phyloP scores from a whole-genome alignment of 1,140 invertebrate genomes.

The Ruditapes philippinarum region DNA sequence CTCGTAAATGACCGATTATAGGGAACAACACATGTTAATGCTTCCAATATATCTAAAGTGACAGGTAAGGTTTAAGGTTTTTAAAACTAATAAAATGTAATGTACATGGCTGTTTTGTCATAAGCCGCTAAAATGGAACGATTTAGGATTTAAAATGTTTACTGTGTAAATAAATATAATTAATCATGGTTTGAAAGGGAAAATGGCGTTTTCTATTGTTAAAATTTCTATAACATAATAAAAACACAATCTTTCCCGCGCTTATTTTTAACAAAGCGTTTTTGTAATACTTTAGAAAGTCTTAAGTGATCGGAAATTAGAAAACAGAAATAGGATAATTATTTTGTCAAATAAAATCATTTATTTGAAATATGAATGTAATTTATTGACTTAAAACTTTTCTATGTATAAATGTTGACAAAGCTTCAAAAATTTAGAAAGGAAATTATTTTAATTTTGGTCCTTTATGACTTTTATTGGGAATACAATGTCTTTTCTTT shows the following conservation, averaged over 20 bases:
- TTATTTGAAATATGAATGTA: not conserved
- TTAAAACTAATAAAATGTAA: too few relatives aligned
- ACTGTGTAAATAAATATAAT: conserved; percentile 13
- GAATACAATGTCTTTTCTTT: too few relatives aligned
- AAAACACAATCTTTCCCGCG: conserved; percentile 10
- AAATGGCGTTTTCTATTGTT: not conserved
- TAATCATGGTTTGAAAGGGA: not conserved
- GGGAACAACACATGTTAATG: too few relatives aligned
- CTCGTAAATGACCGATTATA: too few relatives aligned
- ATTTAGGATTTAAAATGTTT: conserved; percentile 5
- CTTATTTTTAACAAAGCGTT: conserved; percentile 1
- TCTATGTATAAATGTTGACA: too few relatives aligned
- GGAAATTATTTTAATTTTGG: too few relatives aligned
- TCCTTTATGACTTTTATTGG: too few relatives aligned
- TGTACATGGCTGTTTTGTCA: not conserved
- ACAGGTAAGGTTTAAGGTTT: too few relatives aligned
- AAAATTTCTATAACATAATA: not conserved
- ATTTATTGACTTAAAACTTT: not conserved
- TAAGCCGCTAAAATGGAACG: not conserved
- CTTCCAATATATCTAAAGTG: too few relatives aligned
- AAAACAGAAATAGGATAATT: conserved; percentile 3
- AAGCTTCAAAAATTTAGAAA: too few relatives aligned
- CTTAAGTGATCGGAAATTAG: not conserved
- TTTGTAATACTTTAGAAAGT: not conserved
- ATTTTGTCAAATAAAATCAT: not conserved